phyloP scores from a whole-genome alignment of 1,140 invertebrate species.

The Bemisia tabaci region DNA sequence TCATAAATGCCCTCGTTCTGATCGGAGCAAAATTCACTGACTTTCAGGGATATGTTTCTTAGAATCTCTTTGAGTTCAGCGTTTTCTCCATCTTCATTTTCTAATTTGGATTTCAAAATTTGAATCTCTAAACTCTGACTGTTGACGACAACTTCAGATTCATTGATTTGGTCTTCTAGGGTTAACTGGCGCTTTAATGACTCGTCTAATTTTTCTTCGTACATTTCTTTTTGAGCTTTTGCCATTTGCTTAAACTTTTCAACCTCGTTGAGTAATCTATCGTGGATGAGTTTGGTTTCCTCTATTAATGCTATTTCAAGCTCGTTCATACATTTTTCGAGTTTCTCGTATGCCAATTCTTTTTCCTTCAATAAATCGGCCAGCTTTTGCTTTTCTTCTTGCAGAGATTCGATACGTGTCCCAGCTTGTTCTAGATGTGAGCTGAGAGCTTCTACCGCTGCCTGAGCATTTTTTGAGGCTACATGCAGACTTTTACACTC shows the following conservation, averaged over 20 bases:
- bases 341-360: not conserved
- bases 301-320: not conserved
- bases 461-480: not conserved
- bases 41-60: not conserved
- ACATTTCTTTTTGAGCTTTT: no score
- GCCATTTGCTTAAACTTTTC: not conserved
- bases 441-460: not conserved
- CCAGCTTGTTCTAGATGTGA: not conserved
- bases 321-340: not conserved
- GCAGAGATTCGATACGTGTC: not conserved
- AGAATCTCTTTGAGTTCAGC: not conserved
- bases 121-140: not conserved
- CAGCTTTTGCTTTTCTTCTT: not conserved
- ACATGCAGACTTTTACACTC: not conserved
- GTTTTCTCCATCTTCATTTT: not conserved
- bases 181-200: not conserved
- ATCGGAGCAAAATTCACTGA: not conserved
- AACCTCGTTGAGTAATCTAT: not conserved
- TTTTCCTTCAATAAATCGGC: not conserved
- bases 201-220: not conserved
- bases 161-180: not conserved
- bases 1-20: not conserved
- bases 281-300: not conserved
- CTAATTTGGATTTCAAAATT: not conserved
- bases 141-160: not conserved